Base-by-base conservation (phyloP, 2,888 invertebrate species). In the Hipparchia semele region DNA sequence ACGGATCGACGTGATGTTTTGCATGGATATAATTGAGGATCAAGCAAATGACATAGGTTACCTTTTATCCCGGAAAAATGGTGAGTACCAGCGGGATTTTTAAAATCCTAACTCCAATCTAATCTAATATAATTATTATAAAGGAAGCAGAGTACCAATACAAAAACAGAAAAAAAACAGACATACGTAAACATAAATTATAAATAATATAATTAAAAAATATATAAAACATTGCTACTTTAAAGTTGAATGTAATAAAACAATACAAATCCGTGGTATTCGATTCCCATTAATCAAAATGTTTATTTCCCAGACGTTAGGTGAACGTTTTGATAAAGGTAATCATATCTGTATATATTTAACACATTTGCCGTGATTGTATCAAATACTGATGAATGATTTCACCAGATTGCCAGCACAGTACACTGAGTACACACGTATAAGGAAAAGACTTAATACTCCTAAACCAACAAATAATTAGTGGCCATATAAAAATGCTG, bases 281-380 rank as follows among this genome's bases (percentile, higher is more conserved):
- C 51, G 12, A 49, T 58, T 68, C 33, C 59, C 68, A 59, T 59
- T 60, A 68, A 60, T 68, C 68, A 68, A 68, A 8, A 8, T 59
- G 59, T 49, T 68, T 68, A 59, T 58, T 68, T 68, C 59, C 12
- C 49, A 51, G 68, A 68, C 68, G 46, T 58, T 8, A 8, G 5
- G 58, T 45, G 12, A 6, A n/a, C 49, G 39, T 49, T 59, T 68
- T n/a, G 68, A 68, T 68, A 68, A 68, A 68, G 46, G n/a, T 62
- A 65, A 68, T 68, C 66, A 67, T 58, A 68, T 68, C 68, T 68
- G n/a, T 68, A 51, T 9, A 33, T 12, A 60, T 68, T 68, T 65
- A 65, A 68, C 68, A 68, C 39, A 45, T 6, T 23, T 23, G 59
- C 68, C 23, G 68, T 60, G 68, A 68, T 68, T 68, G 68, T 60